phyloP scores from a whole-genome alignment of 1,140 invertebrate species.

The Zelostemma sp. region DNA sequence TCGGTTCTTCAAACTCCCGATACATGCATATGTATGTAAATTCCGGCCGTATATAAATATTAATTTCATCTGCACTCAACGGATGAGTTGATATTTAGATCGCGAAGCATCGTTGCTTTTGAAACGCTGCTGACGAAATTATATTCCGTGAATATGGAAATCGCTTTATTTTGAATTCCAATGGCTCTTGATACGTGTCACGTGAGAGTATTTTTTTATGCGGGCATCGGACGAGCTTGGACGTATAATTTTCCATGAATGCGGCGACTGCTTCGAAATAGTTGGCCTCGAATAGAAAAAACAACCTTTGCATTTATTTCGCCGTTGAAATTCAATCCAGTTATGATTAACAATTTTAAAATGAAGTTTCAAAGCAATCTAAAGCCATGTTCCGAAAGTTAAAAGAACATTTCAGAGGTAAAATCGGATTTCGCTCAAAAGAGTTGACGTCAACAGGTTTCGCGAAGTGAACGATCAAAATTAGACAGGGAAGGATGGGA shows the following conservation, averaged over 20 bases:
- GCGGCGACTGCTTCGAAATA: constrained; percentile 19
- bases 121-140: constrained; percentile 47
- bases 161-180: constrained; percentile 49
- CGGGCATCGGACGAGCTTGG: constrained; percentile 38
- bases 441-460: too few relatives aligned
- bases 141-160: constrained; percentile 49
- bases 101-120: constrained; percentile 47
- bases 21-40: constrained; percentile 48
- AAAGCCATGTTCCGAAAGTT: too few relatives aligned
- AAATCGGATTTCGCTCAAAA: too few relatives aligned
- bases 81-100: constrained; percentile 51
- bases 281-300: too few relatives aligned
- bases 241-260: constrained; percentile 39
- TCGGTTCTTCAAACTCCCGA: too few relatives aligned
- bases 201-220: constrained; percentile 39
- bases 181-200: constrained; percentile 47
- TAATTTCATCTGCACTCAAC: constrained; percentile 48
- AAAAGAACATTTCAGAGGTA: too few relatives aligned
- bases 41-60: constrained; percentile 44
- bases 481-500: too few relatives aligned
- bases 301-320: too few relatives aligned
- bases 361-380: too few relatives aligned
- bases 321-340: too few relatives aligned
- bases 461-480: too few relatives aligned
- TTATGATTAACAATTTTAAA: too few relatives aligned